phyloP scores from a whole-genome alignment of 2,888 invertebrate species.

The Thymelicus acteon region DNA sequence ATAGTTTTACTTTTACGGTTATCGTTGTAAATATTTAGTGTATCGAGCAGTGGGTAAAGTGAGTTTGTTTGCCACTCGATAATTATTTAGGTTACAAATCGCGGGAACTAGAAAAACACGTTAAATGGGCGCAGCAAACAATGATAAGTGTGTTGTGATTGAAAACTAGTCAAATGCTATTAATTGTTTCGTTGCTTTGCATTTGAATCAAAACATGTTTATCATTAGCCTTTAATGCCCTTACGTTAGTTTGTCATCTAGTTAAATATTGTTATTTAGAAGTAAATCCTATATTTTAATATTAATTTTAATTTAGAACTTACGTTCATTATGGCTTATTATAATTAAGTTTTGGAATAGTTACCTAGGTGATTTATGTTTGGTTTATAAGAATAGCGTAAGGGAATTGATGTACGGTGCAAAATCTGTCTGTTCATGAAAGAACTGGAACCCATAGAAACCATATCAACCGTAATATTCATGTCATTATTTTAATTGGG shows the following conservation, averaged over 20 bases:
- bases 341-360: neutral
- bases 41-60: constrained; percentile 14
- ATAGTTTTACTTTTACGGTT: constrained; percentile 16
- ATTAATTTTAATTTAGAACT: neutral
- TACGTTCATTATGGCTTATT: neutral
- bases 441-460: neutral
- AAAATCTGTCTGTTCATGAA: neutral
- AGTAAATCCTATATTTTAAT: neutral
- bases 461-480: neutral
- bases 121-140: constrained; percentile 21
- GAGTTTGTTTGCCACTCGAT: constrained; percentile 20
- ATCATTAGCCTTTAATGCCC: constrained; percentile 22
- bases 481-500: neutral
- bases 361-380: too few relatives aligned
- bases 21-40: constrained; percentile 20
- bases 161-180: constrained; percentile 34
- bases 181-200: constrained; percentile 19
- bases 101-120: constrained; percentile 25
- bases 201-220: constrained; percentile 33
- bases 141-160: constrained; percentile 38
- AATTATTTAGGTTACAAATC: constrained; percentile 29
- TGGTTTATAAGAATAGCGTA: neutral
- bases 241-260: constrained; percentile 8
- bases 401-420: neutral
- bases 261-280: neutral